Conservation (phyloP, 2,888 invertebrate genomes). For the Sthenelais limicola region DNA sequence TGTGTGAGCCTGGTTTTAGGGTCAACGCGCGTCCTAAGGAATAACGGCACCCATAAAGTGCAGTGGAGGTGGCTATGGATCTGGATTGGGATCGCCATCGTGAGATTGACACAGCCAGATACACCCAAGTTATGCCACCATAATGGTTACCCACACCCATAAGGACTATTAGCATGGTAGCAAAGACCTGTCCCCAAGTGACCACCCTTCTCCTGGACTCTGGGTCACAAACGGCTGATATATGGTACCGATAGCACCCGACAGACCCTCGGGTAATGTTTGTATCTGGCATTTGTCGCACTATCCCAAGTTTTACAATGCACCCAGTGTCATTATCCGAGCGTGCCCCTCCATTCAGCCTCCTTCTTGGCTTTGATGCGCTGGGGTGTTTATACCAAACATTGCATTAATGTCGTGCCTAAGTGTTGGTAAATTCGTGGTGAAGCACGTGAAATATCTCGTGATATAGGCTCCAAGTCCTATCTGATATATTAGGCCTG, state of each 20-base stretch:
- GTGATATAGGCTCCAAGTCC: too few relatives aligned
- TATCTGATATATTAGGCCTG: too few relatives aligned
- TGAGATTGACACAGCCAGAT: slow-evolving; percentile 5
- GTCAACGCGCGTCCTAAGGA: not conserved
- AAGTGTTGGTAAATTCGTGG: too few relatives aligned
- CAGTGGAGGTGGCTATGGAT: not conserved
- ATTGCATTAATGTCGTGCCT: too few relatives aligned
- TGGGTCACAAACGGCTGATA: not conserved
- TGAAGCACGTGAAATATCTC: too few relatives aligned
- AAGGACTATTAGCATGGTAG: not conserved
- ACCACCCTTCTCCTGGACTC: not conserved
- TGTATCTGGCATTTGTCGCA: too few relatives aligned
- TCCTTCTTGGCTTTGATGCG: too few relatives aligned
- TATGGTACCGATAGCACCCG: not conserved
- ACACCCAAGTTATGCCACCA: not conserved
- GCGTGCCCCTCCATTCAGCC: too few relatives aligned
- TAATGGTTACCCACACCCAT: not conserved
- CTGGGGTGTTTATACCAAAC: too few relatives aligned
- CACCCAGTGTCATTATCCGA: too few relatives aligned
- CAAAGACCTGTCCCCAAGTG: not conserved
- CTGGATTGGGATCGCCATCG: not conserved
- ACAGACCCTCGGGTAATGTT: not conserved
- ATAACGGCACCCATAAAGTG: not conserved
- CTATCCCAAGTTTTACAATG: too few relatives aligned
- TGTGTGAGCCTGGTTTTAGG: not conserved